Conservation (phyloP, 1,140 invertebrate species). For the Meloidogyne exigua region DNA sequence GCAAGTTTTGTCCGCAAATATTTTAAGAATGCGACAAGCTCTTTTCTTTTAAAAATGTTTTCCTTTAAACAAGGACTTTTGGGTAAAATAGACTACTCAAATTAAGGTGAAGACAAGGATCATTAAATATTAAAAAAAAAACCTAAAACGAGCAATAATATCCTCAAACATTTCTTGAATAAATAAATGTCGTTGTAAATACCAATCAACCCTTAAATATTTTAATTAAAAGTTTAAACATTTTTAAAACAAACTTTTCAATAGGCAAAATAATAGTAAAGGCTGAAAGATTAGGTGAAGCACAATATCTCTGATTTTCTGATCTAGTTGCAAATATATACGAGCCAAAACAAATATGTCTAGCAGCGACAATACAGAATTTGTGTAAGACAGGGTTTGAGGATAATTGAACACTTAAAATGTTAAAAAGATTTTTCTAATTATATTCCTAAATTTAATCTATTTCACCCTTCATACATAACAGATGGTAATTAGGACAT, state of each 20-base stretch:
- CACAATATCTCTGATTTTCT: slow-evolving; percentile 3
- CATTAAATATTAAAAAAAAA: too few species aligned
- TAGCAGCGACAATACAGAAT: slow-evolving; percentile 34
- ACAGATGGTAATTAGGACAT: too few species aligned
- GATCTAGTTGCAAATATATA: slow-evolving; percentile 24
- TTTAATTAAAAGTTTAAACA: not conserved
- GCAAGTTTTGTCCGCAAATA: too few species aligned
- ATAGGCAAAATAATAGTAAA: slow-evolving; percentile 34
- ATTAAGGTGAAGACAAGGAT: too few species aligned
- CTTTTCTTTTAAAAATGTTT: too few species aligned
- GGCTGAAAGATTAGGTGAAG: slow-evolving; percentile 8
- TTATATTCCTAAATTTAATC: too few species aligned
- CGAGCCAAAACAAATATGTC: slow-evolving; percentile 24
- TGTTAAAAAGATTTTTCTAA: too few species aligned
- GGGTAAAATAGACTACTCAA: too few species aligned
- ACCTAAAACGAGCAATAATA: slow-evolving; percentile 33
- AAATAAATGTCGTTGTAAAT: slow-evolving; percentile 19
- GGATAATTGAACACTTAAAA: slow-evolving; percentile 32
- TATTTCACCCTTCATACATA: too few species aligned
- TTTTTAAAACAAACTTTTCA: slow-evolving; percentile 17
- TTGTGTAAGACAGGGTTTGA: slow-evolving; percentile 43
- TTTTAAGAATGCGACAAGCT: too few species aligned
- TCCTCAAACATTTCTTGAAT: slow-evolving; percentile 40
- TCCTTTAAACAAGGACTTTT: too few species aligned
- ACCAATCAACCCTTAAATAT: slow-evolving; percentile 37